Evolutionary conservation across 1,140 invertebrate species (phyloP), one percentile per base, ranked within the genome.

Genomic region (Drosophila orena): DNA sequence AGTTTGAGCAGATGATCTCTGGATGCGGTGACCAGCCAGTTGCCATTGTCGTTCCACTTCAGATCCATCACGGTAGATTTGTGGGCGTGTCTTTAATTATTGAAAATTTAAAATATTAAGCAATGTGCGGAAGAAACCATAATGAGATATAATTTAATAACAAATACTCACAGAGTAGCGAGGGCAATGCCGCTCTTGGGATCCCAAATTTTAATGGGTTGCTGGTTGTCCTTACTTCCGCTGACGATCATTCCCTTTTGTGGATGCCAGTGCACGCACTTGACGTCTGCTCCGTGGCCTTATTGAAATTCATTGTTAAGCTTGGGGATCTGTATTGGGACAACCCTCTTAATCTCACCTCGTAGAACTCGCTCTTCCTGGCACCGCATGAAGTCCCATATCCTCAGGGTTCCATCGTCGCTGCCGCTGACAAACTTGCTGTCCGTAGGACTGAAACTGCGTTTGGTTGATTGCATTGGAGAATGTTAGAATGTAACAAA

Each of bases 231-330:
- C 94, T 99, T 99, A 92, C 98, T 99, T 0, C 99, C 99, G 14
- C 98, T 99, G 20, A 99, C 97, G 79, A 99, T 95, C 53, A 99
- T 94, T 75, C 97, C 96, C 93, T 99, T 99, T 74, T 98, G 97
- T 5, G 99, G 99, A 94, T 99, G 99, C 99, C 99, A 99, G 92
- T 99, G 98, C 5, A 99, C 98, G 93, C 98, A 99, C 93, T 99
- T 99, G 0, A 99, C 99, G 94, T 99, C 99, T 17, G 99, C 98
- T 78, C 99, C 99, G 93, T 99, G 99, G 78, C 99, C 97, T 97
- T 93, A 35, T 46, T 11, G 24, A 20, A 37, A n/a, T 44, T 22
- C 20, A 22, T 2, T 30, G 8, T 46, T 76, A 34, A 4, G 8
- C 8, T 0, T 7, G 34, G 3, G 4, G 17, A 4, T 44, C 10